Conservation (phyloP, 2,113 vertebrate genomes). For the Periophthalmus modestus region DNA sequence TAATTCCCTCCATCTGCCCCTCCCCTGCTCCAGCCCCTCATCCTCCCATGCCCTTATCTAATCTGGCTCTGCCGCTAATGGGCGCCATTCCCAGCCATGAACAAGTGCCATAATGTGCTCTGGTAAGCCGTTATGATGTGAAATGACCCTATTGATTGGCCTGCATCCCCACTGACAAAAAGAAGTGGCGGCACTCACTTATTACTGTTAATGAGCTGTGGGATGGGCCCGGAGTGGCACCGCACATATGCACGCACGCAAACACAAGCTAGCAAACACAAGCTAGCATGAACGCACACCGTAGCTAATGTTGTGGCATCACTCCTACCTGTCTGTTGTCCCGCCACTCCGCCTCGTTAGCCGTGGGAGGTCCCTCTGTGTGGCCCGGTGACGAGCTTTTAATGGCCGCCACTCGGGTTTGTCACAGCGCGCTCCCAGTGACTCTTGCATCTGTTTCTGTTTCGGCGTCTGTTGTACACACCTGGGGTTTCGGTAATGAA, state of each 20-base stretch:
- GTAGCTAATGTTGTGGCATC: constrained; percentile 46
- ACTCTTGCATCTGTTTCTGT: constrained; percentile 66
- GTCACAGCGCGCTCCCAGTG: constrained; percentile 60
- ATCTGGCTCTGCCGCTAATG: constrained; percentile 76
- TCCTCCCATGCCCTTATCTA: constrained; percentile 69
- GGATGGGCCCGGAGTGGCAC: constrained; percentile 67
- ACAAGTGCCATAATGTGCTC: constrained; percentile 78
- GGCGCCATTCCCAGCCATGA: constrained; percentile 73
- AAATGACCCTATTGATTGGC: constrained; percentile 82
- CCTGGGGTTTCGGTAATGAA: constrained; percentile 62
- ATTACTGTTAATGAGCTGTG: constrained; percentile 81
- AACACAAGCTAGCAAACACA: neutral
- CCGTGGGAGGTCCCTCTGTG: constrained; percentile 60
- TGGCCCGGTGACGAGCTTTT: constrained; percentile 70
- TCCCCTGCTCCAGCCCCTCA: constrained; percentile 33
- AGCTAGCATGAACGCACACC: neutral
- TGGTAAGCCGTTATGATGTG: constrained; percentile 78
- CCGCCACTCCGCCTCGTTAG: constrained; percentile 61
- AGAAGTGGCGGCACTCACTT: constrained; percentile 78
- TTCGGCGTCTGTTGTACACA: constrained; percentile 61
- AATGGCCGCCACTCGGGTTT: constrained; percentile 66
- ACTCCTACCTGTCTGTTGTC: constrained; percentile 64
- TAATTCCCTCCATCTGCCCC: constrained; percentile 75
- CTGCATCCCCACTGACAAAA: constrained; percentile 78
- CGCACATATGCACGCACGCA: constrained; percentile 20